Conservation (phyloP, 2,888 invertebrate species). For the Hydriomena furcata region DNA sequence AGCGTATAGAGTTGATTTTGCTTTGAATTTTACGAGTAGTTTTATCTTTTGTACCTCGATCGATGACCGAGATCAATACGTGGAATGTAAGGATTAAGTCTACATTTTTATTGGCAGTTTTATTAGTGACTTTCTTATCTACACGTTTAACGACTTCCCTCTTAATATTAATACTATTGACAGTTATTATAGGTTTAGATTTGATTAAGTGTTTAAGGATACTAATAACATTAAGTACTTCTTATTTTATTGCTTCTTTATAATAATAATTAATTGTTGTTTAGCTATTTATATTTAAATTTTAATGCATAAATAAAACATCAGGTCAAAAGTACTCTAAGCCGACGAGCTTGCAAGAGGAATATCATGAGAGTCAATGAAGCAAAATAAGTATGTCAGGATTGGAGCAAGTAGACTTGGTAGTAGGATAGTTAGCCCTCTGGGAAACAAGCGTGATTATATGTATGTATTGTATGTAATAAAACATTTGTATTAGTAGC, state of each 20-base stretch:
- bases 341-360: too few species aligned
- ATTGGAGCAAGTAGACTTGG: too few species aligned
- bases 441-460: too few species aligned
- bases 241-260: background rate
- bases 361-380: too few species aligned
- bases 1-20: background rate
- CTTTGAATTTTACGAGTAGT: constrained; percentile 29
- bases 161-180: constrained; percentile 20
- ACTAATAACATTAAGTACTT: background rate
- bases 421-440: too few species aligned
- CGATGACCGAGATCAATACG: constrained; percentile 69
- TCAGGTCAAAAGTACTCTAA: too few species aligned
- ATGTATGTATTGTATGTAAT: too few species aligned
- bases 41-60: constrained; percentile 48
- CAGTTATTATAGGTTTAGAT: constrained; percentile 19
- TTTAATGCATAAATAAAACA: too few species aligned
- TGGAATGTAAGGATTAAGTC: constrained; percentile 57
- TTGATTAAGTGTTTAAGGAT: constrained; percentile 18
- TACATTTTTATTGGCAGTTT: constrained; percentile 33
- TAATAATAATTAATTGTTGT: too few species aligned
- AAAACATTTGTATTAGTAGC: too few species aligned
- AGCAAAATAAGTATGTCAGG: too few species aligned
- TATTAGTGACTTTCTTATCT: constrained; percentile 22
- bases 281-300: background rate
- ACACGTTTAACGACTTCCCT: constrained; percentile 30